Percentiles rank a stretch among this genome's conserved stretches.
Conservation (phyloP, 1,140 invertebrate species). For the Sminthurinus signatus region DNA sequence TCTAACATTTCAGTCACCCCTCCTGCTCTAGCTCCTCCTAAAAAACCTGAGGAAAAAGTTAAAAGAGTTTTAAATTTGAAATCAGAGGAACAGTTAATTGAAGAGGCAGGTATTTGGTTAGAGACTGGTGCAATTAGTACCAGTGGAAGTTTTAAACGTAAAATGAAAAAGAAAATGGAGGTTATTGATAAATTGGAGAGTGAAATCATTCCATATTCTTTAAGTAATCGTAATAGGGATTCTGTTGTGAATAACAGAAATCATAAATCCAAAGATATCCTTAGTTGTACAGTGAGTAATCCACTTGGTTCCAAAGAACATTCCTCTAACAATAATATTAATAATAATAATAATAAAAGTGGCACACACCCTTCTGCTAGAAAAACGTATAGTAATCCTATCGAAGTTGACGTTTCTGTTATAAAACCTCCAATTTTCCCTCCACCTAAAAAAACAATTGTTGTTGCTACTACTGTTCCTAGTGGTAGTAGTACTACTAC, state of each 20-base stretch:
- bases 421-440: not conserved
- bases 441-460: not conserved
- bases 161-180: conserved; percentile 15
- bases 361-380: too few relatives aligned
- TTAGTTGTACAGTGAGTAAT: too few relatives aligned
- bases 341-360: too few relatives aligned
- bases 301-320: too few relatives aligned
- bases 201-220: conserved; percentile 1
- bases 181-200: conserved; percentile 6
- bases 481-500: too few relatives aligned
- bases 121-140: conserved; percentile 7
- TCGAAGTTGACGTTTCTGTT: conserved; percentile 2
- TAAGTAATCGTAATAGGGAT: too few relatives aligned
- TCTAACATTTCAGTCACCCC: not conserved
- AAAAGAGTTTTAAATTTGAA: not conserved
- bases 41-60: not conserved
- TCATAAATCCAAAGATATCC: too few relatives aligned
- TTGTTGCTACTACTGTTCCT: too few relatives aligned
- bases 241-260: too few relatives aligned
- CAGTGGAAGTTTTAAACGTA: conserved; percentile 9
- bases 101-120: conserved; percentile 17
- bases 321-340: too few relatives aligned
- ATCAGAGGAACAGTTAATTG: conserved; percentile 12
- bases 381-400: conserved; percentile 1
- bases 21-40: not conserved